phyloP scores from a whole-genome alignment of 64 coral and sea anemone genomes.

The Anthopleura sola region DNA sequence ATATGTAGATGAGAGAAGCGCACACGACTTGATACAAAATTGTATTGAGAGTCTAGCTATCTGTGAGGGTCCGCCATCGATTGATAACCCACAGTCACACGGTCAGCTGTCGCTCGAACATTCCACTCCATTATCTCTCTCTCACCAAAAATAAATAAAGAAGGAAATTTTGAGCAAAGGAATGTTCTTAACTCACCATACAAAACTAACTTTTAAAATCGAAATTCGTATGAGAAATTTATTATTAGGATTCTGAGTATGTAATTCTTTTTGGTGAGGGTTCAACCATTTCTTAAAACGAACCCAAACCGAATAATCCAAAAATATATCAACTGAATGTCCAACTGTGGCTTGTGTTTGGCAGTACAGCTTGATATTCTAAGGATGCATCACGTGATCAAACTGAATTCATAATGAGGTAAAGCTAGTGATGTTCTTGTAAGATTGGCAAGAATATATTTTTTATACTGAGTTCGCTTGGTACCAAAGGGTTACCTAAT shows the following conservation, averaged over 20 bases:
- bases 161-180: background rate
- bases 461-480: background rate
- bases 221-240: too few species aligned
- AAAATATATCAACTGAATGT: background rate
- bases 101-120: background rate
- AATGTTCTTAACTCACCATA: background rate
- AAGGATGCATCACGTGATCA: background rate
- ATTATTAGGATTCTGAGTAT: background rate
- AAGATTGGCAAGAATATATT: background rate
- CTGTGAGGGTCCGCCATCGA: background rate
- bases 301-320: background rate
- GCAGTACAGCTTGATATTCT: background rate
- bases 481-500: background rate
- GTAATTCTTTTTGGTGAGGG: background rate
- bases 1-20: background rate
- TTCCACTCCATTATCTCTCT: background rate
- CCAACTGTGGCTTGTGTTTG: constrained; percentile 8
- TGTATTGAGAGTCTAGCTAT: background rate
- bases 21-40: constrained; percentile 11
- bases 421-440: background rate
- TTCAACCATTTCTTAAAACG: background rate
- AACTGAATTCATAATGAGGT: background rate
- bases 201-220: too few species aligned
- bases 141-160: background rate
- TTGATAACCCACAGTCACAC: constrained; percentile 1